A percentile compares a stretch with the other conserved stretches of the same genome.
Evolutionary conservation across 2,888 invertebrate genomes (phyloP).

Genomic region (Adela reaumurella): DNA sequence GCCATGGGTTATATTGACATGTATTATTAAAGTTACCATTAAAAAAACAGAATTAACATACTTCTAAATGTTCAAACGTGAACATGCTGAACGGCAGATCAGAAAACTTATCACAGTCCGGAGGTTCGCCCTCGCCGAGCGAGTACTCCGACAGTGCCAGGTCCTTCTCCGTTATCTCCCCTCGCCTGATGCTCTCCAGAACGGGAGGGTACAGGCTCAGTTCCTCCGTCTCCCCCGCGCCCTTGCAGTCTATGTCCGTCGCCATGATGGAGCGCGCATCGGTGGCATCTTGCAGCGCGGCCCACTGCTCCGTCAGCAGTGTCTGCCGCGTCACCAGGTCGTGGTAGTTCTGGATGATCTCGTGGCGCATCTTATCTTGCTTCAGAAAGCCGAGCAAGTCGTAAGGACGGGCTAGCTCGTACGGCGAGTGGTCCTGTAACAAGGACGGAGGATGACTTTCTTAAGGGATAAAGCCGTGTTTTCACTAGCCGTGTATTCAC

Average conservation of each 20-base stretch:
- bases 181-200: slow-evolving; percentile 52
- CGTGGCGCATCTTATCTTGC: slow-evolving; percentile 66
- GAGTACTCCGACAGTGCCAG: slow-evolving; percentile 16
- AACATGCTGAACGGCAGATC: slow-evolving; percentile 59
- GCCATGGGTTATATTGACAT: no score
- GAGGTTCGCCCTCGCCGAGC: slow-evolving; percentile 22
- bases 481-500: neutral
- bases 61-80: slow-evolving; percentile 62
- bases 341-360: slow-evolving; percentile 58
- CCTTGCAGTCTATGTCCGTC: slow-evolving; percentile 62
- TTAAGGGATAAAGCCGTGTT: neutral
- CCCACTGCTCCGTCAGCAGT: slow-evolving; percentile 60
- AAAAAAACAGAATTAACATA: no score
- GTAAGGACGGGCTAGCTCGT: slow-evolving; percentile 66
- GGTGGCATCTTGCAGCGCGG: slow-evolving; percentile 53
- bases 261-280: slow-evolving; percentile 60
- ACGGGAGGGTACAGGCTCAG: slow-evolving; percentile 66
- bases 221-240: slow-evolving; percentile 61
- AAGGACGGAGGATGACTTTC: slow-evolving; percentile 5
- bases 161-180: slow-evolving; percentile 33
- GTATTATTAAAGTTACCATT: no score
- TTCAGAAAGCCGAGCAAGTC: slow-evolving; percentile 72
- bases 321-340: slow-evolving; percentile 62
- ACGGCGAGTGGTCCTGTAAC: slow-evolving; percentile 67
- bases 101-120: slow-evolving; percentile 63